Conservation (phyloP, 2,113 vertebrate genomes). For the Sitta europaea region DNA sequence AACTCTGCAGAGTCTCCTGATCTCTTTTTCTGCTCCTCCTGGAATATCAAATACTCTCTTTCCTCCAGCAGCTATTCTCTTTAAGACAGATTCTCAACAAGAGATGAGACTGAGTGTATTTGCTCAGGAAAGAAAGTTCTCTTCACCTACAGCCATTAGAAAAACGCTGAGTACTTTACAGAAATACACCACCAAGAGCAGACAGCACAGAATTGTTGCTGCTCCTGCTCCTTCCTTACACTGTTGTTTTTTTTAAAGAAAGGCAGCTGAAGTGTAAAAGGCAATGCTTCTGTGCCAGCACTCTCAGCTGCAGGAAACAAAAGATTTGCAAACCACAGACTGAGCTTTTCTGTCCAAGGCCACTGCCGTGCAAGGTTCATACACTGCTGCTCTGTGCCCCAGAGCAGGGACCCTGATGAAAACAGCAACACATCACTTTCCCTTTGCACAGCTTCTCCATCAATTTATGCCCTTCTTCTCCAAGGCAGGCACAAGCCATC, state of each 20-base stretch:
- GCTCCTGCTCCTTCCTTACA: background rate
- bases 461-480: background rate
- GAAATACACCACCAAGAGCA: background rate
- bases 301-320: background rate
- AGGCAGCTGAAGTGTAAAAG: background rate
- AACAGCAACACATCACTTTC: background rate
- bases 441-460: background rate
- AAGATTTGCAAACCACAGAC: background rate
- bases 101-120: too few relatives aligned
- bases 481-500: background rate
- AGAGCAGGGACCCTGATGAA: too few relatives aligned
- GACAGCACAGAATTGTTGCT: background rate
- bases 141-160: background rate
- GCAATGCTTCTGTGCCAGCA: background rate
- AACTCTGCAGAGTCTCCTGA: background rate
- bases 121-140: too few relatives aligned
- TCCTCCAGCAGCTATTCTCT: background rate
- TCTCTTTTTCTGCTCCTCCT: background rate
- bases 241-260: background rate
- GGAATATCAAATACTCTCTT: background rate
- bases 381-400: background rate
- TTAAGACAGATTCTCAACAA: background rate
- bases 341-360: background rate
- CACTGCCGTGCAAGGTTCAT: background rate
- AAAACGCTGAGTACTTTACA: background rate